Conservation (phyloP, 1,140 invertebrate genomes). For the Nasonia giraulti region DNA sequence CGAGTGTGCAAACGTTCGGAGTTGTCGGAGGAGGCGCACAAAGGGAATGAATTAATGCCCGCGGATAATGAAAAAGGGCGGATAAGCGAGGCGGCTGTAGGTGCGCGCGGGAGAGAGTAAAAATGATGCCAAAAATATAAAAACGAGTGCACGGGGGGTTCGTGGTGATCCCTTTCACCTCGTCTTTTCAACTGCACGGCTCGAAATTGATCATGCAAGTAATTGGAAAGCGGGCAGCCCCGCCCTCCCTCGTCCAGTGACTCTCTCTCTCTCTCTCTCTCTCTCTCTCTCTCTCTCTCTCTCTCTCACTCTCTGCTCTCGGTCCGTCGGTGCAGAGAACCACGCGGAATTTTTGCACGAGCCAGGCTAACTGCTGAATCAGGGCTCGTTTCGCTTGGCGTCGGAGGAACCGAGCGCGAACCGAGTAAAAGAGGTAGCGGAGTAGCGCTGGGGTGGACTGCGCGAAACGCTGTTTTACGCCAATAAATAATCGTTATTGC, state of each 20-base stretch:
- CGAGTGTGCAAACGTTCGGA: neutral
- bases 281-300: constrained; percentile 1
- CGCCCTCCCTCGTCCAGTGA: neutral
- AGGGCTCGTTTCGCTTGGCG: neutral
- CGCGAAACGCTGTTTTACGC: constrained; percentile 69
- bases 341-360: neutral
- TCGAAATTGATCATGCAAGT: constrained; percentile 23
- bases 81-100: neutral
- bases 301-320: neutral
- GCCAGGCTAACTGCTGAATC: neutral
- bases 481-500: constrained; percentile 72
- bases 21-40: neutral
- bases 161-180: constrained; percentile 5
- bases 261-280: neutral
- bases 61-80: neutral
- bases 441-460: constrained; percentile 59
- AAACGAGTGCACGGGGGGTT: neutral
- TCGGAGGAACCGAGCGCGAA: neutral
- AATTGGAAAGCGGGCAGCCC: constrained; percentile 2
- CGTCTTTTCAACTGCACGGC: neutral
- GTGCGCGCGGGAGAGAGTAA: neutral
- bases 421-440: neutral
- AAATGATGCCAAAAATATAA: neutral
- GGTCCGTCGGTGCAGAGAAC: too few species aligned
- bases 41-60: neutral